Base-by-base conservation (phyloP, 2,888 invertebrate genomes). In the Steinernema hermaphroditum region DNA sequence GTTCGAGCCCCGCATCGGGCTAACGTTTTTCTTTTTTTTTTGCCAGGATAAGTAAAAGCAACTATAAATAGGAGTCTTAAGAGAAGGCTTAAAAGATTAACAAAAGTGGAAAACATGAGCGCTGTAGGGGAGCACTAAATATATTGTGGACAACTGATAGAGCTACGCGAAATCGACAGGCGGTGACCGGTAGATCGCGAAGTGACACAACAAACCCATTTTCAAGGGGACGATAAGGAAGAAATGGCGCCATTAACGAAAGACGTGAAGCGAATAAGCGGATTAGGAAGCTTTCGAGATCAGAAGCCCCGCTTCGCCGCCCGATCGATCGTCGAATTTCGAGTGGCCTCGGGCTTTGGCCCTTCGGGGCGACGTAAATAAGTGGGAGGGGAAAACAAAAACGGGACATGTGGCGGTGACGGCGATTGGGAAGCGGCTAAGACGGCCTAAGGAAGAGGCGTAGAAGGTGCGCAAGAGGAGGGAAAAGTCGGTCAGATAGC, bases 1-100 rank as follows among this genome's bases (percentile, higher is more conserved):
- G 76, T 76, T 76, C 76, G 73, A 76, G 76, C 76, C 77, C 76
- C 77, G 75, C 49, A 49, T 49, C 49, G 49, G 49, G 49, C 49
- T 49, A 49, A 49, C 19, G 9, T 49, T 49, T 49, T 49, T 41
- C 8, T 41, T 41, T 41, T 41, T 41, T 8, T 41, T 41, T 41
- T 41, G n/a, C n/a, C n/a, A n/a, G n/a, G n/a, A n/a, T n/a, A n/a
- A n/a, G n/a, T n/a, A n/a, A n/a, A n/a, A n/a, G n/a, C n/a, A n/a
- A 8, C 14, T 14, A 41, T 41, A 41, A 41, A 41, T 41, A 41
- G 41, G 41, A 9, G 41, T 14, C 14, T 8, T 14, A 41, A 41
- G 41, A 41, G 41, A 8, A 9, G 41, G 9, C 14, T 8, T 14
- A 41, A 41, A n/a, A n/a, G n/a, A n/a, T n/a, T n/a, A 41, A 41